A percentile compares a stretch with the other conserved stretches of the same genome.
phyloP scores from a whole-genome alignment of 2,888 invertebrate genomes.

The Aspidiotus destructor region DNA sequence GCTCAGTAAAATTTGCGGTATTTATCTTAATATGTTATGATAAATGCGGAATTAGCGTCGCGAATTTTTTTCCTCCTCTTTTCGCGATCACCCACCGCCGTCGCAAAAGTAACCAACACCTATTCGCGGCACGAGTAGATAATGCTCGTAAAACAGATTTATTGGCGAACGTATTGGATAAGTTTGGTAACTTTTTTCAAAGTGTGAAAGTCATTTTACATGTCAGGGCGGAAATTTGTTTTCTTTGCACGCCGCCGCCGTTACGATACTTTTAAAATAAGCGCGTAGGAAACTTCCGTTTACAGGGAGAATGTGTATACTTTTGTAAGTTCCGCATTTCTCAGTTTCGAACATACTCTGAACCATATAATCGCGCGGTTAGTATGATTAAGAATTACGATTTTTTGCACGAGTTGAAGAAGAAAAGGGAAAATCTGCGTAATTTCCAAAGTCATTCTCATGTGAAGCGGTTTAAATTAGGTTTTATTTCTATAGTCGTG shows the following conservation, averaged over 20 bases:
- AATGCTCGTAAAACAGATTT: constrained; percentile 29
- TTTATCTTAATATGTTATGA: constrained; percentile 27
- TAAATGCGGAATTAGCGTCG: constrained; percentile 25
- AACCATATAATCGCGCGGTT: too few species aligned
- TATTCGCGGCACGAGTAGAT: constrained; percentile 22
- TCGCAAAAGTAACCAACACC: constrained; percentile 22
- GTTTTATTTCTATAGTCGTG: too few species aligned
- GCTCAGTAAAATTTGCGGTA: constrained; percentile 2
- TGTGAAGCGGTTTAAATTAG: too few species aligned
- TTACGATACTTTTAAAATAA: too few species aligned
- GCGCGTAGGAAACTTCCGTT: too few species aligned
- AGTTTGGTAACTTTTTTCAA: constrained; percentile 26
- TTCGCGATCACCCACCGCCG: background rate
- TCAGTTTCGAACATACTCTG: too few species aligned
- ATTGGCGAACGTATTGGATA: constrained; percentile 26
- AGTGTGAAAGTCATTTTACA: constrained; percentile 27
- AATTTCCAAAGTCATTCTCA: too few species aligned
- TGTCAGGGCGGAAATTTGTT: constrained; percentile 25
- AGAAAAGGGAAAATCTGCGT: too few species aligned
- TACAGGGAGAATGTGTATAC: too few species aligned
- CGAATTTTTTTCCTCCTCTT: constrained; percentile 7
- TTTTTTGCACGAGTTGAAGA: too few species aligned
- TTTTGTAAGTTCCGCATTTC: too few species aligned
- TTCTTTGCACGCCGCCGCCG: constrained; percentile 12
- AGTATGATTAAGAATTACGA: too few species aligned